Conservation (phyloP, 1,140 invertebrate genomes). For the Argopecten irradians region DNA sequence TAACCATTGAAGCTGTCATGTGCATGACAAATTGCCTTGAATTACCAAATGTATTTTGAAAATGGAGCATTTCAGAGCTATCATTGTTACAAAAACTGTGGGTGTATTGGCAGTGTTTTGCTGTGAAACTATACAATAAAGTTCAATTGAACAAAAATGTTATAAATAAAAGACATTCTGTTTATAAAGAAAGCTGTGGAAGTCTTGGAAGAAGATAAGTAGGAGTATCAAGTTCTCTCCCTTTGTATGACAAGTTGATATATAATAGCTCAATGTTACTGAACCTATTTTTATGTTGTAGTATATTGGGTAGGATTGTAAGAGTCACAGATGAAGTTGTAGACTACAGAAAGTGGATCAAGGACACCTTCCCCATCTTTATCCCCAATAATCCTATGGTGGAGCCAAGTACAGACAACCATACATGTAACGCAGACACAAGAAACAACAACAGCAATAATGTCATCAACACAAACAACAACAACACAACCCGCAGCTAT, state of each 20-base stretch:
- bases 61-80: too few species aligned
- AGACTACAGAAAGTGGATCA: conserved; percentile 85
- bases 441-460: conserved; percentile 23
- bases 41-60: too few species aligned
- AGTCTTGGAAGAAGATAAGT: background rate
- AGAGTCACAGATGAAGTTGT: conserved; percentile 96
- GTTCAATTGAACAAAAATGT: background rate
- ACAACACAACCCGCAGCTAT: conserved; percentile 53
- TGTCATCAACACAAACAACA: background rate
- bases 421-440: background rate
- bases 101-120: too few species aligned
- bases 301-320: conserved; percentile 91
- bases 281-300: conserved; percentile 52
- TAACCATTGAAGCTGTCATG: background rate
- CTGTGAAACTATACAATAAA: too few species aligned
- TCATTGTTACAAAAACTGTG: too few species aligned
- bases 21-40: too few species aligned
- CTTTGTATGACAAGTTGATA: background rate
- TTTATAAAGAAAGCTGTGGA: background rate
- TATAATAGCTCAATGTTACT: too few species aligned
- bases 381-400: conserved; percentile 31
- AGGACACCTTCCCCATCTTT: conserved; percentile 58
- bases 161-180: background rate
- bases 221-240: background rate
- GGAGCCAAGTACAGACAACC: conserved; percentile 24